phyloP scores from a whole-genome alignment of 2,113 vertebrate genomes.

The mouse (Mus musculus) region DNA sequence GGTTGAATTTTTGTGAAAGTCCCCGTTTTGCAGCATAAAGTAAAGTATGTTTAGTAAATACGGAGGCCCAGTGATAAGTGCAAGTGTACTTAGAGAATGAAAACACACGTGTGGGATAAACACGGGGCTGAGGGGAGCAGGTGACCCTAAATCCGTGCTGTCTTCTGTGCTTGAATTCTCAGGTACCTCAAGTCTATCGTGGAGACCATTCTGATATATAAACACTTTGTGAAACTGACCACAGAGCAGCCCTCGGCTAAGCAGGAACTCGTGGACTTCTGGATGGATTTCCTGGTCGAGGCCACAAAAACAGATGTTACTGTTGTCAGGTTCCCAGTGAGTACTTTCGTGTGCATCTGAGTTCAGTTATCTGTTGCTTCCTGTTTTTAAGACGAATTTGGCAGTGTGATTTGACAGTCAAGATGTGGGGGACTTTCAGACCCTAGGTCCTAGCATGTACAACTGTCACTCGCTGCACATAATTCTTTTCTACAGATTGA shows the following conservation, averaged over 20 bases:
- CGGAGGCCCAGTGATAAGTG: not conserved
- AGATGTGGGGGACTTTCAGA: not conserved
- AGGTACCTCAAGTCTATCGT: constrained; percentile 98
- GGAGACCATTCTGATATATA: constrained; percentile 97
- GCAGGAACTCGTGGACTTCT: constrained; percentile 97
- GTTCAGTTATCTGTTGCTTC: not conserved
- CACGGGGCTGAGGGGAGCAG: not conserved
- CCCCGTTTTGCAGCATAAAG: not conserved
- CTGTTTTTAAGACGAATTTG: not conserved
- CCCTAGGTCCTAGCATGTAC: not conserved
- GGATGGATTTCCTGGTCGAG: constrained; percentile 99
- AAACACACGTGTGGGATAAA: not conserved
- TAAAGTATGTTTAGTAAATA: not conserved
- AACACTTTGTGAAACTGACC: constrained; percentile 95
- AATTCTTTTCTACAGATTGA: not conserved
- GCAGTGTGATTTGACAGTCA: not conserved
- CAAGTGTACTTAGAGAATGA: not conserved
- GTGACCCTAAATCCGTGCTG: not conserved
- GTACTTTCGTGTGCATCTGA: constrained; percentile 72
- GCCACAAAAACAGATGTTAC: constrained; percentile 96
- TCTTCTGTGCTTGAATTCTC: constrained; percentile 59
- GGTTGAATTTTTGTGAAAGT: constrained; percentile 20
- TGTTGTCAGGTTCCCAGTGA: constrained; percentile 97
- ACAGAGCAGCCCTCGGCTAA: constrained; percentile 90
- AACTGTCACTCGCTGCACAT: not conserved